A percentile compares a stretch with the other conserved stretches of the same genome.
These are phyloP conservation scores for Orestias chungarensis DNA, from an alignment of 2,797 vertebrate species.

Conservation along the genomic window DNA sequence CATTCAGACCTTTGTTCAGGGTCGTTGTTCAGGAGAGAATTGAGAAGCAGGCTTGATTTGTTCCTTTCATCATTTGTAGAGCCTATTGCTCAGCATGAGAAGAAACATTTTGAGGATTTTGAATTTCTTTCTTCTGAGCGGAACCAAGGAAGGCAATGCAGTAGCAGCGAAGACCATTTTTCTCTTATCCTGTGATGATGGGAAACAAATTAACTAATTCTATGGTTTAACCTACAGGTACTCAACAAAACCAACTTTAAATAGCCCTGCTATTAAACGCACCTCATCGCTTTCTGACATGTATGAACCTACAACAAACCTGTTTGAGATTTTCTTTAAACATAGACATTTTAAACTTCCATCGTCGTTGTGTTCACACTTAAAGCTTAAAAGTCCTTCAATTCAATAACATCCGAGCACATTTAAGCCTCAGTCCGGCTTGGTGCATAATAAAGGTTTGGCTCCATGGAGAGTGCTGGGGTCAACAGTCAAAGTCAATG, in stretches of 20 bases:
- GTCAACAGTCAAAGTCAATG: conserved; percentile 19
- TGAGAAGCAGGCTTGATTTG: conserved; percentile 2
- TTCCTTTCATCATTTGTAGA: not conserved
- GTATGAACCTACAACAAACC: not conserved
- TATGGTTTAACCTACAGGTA: not conserved
- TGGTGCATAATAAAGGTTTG: not conserved
- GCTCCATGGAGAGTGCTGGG: not conserved
- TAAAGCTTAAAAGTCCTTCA: conserved; percentile 2
- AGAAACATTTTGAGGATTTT: not conserved
- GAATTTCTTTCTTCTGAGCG: not conserved
- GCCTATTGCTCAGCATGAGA: not conserved
- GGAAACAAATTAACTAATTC: conserved; percentile 2
- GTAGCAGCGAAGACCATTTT: not conserved
- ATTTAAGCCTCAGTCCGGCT: not conserved
- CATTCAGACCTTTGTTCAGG: not conserved
- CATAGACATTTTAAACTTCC: not conserved
- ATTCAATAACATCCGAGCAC: not conserved
- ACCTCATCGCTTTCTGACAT: not conserved
- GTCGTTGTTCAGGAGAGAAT: not conserved
- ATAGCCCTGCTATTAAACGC: not conserved
- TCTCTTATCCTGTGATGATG: not conserved
- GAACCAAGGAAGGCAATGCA: not conserved
- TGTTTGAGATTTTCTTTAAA: not conserved
- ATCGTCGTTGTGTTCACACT: not conserved
- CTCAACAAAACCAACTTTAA: not conserved